phyloP scores from a whole-genome alignment of 2,888 invertebrate genomes.

The Pterobdella sp. region DNA sequence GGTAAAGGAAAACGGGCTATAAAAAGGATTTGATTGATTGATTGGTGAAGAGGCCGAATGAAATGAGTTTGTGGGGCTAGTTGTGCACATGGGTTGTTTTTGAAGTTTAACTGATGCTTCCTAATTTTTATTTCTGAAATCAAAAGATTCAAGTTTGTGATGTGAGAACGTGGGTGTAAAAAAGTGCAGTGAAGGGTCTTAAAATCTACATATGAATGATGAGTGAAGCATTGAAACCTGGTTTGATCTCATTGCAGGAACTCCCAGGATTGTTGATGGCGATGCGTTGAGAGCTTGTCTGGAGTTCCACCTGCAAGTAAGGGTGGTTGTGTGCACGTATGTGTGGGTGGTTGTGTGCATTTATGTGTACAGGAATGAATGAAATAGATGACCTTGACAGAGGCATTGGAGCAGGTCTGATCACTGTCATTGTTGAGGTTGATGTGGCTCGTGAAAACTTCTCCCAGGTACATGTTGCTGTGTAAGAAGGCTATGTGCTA shows the following conservation, averaged over 20 bases:
- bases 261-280: background rate
- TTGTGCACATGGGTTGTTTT: too few relatives aligned
- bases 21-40: too few relatives aligned
- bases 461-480: slow-evolving; percentile 88
- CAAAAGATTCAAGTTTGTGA: too few relatives aligned
- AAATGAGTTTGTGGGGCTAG: too few relatives aligned
- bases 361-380: background rate
- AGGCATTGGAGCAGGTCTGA: slow-evolving; percentile 72
- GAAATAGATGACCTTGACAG: slow-evolving; percentile 61
- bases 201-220: too few relatives aligned
- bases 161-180: too few relatives aligned
- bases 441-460: slow-evolving; percentile 94
- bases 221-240: too few relatives aligned
- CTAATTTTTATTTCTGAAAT: too few relatives aligned
- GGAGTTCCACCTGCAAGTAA: slow-evolving; percentile 71
- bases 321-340: background rate
- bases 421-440: slow-evolving; percentile 91
- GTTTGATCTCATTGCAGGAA: background rate
- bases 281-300: slow-evolving; percentile 82
- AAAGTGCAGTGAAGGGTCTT: too few relatives aligned
- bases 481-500: slow-evolving; percentile 37
- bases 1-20: too few relatives aligned
- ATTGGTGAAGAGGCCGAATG: too few relatives aligned
- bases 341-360: background rate
- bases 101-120: too few relatives aligned